Evolutionary conservation across 2,797 vertebrate species (phyloP), one percentile per base, ranked within the genome.

Genomic region (Danio kyathit): DNA sequence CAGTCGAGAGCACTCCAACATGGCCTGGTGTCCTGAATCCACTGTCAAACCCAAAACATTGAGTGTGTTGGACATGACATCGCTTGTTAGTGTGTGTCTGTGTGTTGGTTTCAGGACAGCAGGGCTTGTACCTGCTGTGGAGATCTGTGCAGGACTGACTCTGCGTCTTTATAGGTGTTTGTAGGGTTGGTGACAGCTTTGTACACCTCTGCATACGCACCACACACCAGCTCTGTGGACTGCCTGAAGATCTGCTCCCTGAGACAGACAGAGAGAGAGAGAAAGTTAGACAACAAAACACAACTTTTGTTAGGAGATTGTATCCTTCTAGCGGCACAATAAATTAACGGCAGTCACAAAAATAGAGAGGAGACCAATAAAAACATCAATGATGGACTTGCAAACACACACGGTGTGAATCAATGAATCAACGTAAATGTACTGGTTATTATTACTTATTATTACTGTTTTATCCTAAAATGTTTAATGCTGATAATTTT

Each of bases 191-290:
- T 95, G 86, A 98, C 94, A 1, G 96, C 96, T 1, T 94, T 82
- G 86, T 98, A 93, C 19, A 99, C 92, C 85, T 99, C 97, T 73
- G 86, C 90, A 52, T 99, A 99, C 38, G 97, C 97, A 89, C 96
- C 91, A 91, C 95, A 98, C 87, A 99, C 94, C 88, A 99, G 91
- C 88, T 99, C 97, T 0, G 96, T 98, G 1, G 98, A 98, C 88
- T 96, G 96, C 64, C 94, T 96, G 89, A 98, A 95, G 81, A 99
- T 97, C 91, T 98, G 96, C 67, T 99, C 97, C 90, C 97, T 99
- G 90, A 71, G 63, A 64, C 76, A 82, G 43, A 74, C 48, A 66
- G 48, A 72, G 77, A 48, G 21, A 49, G 46, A 17, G 46, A 12
- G 46, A 12, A 44, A n/a, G n/a, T n/a, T n/a, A 29, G 29, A 29